Conservation (phyloP, 2,797 vertebrate genomes). For the Sarcoramphus papa region DNA sequence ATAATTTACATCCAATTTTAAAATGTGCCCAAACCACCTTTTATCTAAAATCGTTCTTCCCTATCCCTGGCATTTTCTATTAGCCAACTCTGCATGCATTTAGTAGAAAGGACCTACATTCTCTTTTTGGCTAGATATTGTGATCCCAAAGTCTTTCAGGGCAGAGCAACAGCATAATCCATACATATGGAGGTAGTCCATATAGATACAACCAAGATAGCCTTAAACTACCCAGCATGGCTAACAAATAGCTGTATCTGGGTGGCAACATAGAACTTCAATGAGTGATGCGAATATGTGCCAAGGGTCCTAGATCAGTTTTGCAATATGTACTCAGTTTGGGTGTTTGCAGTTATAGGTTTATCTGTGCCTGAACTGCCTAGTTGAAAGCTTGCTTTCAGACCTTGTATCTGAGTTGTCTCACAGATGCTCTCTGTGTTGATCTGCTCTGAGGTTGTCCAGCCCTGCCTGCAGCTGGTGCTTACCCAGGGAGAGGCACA, state of each 20-base stretch:
- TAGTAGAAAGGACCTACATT: neutral
- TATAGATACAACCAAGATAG: neutral
- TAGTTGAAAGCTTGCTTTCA: neutral
- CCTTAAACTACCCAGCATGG: neutral
- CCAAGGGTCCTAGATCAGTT: neutral
- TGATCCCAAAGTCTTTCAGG: neutral
- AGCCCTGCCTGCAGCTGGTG: neutral
- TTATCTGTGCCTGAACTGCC: neutral
- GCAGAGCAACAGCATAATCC: neutral
- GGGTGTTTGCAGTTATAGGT: rapidly evolving
- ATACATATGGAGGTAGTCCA: neutral
- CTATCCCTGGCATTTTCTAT: neutral
- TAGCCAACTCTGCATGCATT: neutral
- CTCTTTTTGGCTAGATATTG: neutral
- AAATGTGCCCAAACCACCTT: neutral
- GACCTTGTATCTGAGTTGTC: neutral
- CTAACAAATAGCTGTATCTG: neutral
- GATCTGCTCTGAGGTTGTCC: neutral
- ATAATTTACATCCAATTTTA: neutral
- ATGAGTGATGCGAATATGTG: neutral
- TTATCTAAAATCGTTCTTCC: neutral
- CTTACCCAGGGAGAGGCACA: neutral
- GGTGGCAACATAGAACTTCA: neutral
- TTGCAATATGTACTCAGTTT: rapidly evolving
- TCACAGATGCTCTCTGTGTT: neutral